phyloP scores from a whole-genome alignment of 2,888 invertebrate species.

The Cabera pusaria region DNA sequence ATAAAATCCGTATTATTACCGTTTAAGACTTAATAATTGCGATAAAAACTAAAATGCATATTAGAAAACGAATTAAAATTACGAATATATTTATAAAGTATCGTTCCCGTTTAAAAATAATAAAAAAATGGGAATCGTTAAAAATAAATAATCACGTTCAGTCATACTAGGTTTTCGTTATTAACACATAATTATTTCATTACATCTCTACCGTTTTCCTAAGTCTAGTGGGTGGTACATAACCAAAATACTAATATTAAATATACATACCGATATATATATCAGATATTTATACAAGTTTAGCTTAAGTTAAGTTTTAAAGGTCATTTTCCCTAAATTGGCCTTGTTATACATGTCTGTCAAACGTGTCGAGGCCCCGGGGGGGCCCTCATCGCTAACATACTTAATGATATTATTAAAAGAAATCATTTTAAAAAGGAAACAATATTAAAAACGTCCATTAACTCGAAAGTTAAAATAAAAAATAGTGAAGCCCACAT shows the following conservation, averaged over 20 bases:
- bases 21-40: constrained; percentile 76
- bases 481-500: constrained; percentile 68
- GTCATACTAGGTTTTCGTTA: constrained; percentile 79
- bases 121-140: constrained; percentile 67
- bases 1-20: constrained; percentile 69
- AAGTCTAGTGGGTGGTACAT: constrained; percentile 82
- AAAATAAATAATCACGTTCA: constrained; percentile 77
- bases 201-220: constrained; percentile 79
- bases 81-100: constrained; percentile 81
- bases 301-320: constrained; percentile 83
- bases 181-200: constrained; percentile 81
- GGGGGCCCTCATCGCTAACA: constrained; percentile 33
- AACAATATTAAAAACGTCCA: constrained; percentile 52
- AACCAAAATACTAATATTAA: constrained; percentile 83
- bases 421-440: constrained; percentile 68
- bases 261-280: constrained; percentile 83
- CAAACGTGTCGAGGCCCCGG: constrained; percentile 54
- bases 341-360: constrained; percentile 78
- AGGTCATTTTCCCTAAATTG: constrained; percentile 79
- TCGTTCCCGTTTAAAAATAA: constrained; percentile 65
- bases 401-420: constrained; percentile 62
- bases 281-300: constrained; percentile 82
- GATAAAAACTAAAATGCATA: constrained; percentile 80
- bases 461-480: constrained; percentile 28
- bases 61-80: constrained; percentile 79